These are phyloP conservation scores for Artibeus lituratus DNA, from an alignment of 2,797 vertebrate genomes.

Conservation along the genomic window DNA sequence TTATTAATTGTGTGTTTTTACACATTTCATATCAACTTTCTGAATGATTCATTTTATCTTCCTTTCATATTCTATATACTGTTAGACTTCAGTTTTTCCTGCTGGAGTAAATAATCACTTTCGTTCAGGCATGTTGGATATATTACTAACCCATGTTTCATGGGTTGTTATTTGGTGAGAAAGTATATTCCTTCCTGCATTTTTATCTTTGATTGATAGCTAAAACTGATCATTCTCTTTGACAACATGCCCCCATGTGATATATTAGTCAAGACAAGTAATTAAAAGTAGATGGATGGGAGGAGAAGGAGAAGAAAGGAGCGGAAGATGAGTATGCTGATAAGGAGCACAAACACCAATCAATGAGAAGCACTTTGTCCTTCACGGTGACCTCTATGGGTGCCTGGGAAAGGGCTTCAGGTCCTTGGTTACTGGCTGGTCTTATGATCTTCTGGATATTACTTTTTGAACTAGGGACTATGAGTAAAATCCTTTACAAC, in stretches of 20 bases:
- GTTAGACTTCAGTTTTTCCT: background rate
- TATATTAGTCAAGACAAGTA: background rate
- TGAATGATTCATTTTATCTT: background rate
- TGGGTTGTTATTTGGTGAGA: background rate
- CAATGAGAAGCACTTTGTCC: fast-evolving
- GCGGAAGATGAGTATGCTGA: fast-evolving
- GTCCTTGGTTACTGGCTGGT: too few relatives aligned
- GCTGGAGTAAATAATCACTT: background rate
- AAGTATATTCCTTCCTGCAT: background rate
- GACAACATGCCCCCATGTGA: background rate
- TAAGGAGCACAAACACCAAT: background rate
- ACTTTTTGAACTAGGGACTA: background rate
- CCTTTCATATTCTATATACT: background rate
- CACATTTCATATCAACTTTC: background rate
- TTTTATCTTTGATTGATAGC: background rate
- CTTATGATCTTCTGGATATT: background rate
- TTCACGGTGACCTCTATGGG: background rate
- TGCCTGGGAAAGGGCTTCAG: background rate
- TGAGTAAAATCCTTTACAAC: background rate
- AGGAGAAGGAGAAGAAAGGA: background rate
- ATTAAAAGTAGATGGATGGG: background rate
- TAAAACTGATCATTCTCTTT: background rate
- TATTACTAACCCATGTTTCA: background rate
- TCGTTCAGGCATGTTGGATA: background rate
- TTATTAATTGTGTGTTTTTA: background rate